Evolutionary conservation across 2,113 vertebrate genomes (phyloP).

Genomic region (Nesogale talazaci): DNA sequence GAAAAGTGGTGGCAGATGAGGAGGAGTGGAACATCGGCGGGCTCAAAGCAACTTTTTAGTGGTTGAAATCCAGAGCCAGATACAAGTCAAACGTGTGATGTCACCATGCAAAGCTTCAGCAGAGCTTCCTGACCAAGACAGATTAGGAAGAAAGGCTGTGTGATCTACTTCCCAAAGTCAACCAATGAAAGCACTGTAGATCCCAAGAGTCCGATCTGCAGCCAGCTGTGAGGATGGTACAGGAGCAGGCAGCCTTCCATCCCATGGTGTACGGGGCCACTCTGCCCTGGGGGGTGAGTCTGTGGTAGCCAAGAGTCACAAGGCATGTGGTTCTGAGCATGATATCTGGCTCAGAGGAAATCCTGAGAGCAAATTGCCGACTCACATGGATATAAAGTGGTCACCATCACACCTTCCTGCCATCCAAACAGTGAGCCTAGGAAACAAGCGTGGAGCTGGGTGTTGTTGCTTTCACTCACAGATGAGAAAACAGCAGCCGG

Average conservation of each 20-base stretch:
- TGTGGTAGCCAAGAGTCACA: neutral
- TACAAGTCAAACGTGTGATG: too few relatives aligned
- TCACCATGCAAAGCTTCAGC: neutral
- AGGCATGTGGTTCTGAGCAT: accelerated
- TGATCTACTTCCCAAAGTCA: neutral
- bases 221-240: neutral
- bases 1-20: accelerated
- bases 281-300: neutral
- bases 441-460: neutral
- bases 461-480: neutral
- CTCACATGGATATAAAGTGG: neutral
- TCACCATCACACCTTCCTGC: too few relatives aligned
- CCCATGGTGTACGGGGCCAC: neutral
- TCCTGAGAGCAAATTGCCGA: accelerated
- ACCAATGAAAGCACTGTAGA: neutral
- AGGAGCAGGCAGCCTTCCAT: neutral
- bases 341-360: neutral
- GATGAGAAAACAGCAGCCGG: neutral
- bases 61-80: neutral
- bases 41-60: neutral
- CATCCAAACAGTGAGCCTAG: neutral
- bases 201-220: neutral
- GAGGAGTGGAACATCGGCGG: accelerated
- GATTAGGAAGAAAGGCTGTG: neutral
- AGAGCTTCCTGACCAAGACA: neutral